Percentiles rank a stretch among this genome's conserved stretches.
Evolutionary conservation across 2,888 invertebrate genomes (phyloP).

Genomic region (Drosophila vallismaia): DNA sequence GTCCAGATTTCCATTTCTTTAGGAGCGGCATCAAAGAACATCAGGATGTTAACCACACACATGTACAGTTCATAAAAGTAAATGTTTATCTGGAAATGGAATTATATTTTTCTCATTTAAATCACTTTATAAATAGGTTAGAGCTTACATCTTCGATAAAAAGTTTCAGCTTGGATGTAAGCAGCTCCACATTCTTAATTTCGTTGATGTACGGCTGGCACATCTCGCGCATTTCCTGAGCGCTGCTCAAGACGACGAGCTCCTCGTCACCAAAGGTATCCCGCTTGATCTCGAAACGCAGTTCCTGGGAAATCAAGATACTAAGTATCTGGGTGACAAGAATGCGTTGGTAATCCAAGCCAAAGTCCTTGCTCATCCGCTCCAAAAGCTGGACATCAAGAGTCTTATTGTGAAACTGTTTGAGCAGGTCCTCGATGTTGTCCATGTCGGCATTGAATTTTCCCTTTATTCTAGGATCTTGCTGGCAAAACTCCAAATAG

Average conservation of each 20-base stretch:
- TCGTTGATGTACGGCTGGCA: conserved; percentile 83
- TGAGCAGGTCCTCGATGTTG: conserved; percentile 80
- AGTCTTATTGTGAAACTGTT: conserved; percentile 81
- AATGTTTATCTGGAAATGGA: conserved; percentile 79
- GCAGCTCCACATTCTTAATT: conserved; percentile 80
- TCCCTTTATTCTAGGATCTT: conserved; percentile 79
- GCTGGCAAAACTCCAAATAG: conserved; percentile 82
- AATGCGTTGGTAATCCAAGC: conserved; percentile 82
- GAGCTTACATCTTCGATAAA: conserved; percentile 78
- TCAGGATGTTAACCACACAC: conserved; percentile 82
- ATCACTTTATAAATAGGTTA: too few species aligned
- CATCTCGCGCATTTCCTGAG: conserved; percentile 72
- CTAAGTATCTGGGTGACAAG: conserved; percentile 82
- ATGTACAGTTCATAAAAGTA: conserved; percentile 84
- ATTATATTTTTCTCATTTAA: not conserved
- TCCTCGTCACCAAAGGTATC: conserved; percentile 83
- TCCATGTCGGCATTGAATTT: conserved; percentile 81
- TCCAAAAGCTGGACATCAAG: conserved; percentile 81
- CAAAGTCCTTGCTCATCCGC: conserved; percentile 82
- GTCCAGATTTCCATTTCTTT: conserved; percentile 82
- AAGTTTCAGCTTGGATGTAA: conserved; percentile 76
- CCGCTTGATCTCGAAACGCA: conserved; percentile 79
- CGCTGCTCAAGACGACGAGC: conserved; percentile 76
- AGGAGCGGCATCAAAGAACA: conserved; percentile 77
- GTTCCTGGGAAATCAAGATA: conserved; percentile 80